These are phyloP conservation scores for Myiotriccus ornatus DNA, from an alignment of 2,797 vertebrate genomes.

Conservation along the genomic window DNA sequence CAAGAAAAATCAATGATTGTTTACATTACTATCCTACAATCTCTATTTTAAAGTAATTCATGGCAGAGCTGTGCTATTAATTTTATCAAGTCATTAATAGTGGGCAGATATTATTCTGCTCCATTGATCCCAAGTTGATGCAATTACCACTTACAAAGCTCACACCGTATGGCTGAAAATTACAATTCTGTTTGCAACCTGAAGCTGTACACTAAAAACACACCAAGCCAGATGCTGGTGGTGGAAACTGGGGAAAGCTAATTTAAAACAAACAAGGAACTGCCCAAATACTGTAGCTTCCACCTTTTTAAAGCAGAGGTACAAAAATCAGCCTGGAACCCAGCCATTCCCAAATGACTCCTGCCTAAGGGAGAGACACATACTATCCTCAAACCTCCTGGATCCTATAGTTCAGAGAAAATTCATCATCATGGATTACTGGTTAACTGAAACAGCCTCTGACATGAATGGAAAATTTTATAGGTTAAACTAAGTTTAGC, in stretches of 20 bases:
- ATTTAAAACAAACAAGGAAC: neutral
- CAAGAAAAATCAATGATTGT: constrained; percentile 68
- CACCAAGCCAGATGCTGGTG: neutral
- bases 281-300: neutral
- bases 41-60: constrained; percentile 71
- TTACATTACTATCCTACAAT: constrained; percentile 60
- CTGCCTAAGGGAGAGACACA: neutral
- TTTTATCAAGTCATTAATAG: constrained; percentile 66
- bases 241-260: neutral
- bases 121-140: constrained; percentile 65
- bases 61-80: constrained; percentile 35
- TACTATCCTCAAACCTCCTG: neutral
- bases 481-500: neutral
- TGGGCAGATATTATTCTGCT: constrained; percentile 66
- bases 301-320: neutral
- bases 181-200: constrained; percentile 38
- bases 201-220: neutral
- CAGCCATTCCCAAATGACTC: neutral
- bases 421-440: neutral
- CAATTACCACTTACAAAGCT: constrained; percentile 56
- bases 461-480: neutral
- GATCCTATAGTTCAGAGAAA: neutral
- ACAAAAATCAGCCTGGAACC: neutral
- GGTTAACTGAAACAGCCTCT: neutral
- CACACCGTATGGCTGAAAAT: neutral